Conservation (phyloP, 2,888 invertebrate species). For the Iphiclides podalirius region DNA sequence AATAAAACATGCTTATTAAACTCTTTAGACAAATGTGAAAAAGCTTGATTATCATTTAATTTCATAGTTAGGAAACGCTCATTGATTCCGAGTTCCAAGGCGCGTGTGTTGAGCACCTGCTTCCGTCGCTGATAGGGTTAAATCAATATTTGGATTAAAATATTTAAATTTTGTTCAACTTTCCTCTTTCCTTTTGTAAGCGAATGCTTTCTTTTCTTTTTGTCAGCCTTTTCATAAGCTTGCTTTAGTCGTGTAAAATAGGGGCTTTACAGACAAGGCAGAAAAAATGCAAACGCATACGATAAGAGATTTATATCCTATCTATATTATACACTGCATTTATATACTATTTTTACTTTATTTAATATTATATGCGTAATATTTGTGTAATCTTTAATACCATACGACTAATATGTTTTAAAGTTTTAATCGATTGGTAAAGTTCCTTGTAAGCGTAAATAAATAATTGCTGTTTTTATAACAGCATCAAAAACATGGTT, state of each 20-base stretch:
- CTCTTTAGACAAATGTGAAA: constrained; percentile 69
- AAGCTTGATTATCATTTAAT: constrained; percentile 78
- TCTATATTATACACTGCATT: too few species aligned
- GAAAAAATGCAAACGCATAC: too few species aligned
- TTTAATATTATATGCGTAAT: too few species aligned
- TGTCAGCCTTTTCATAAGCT: neutral
- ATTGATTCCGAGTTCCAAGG: constrained; percentile 60
- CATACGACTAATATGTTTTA: too few species aligned
- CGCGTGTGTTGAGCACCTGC: constrained; percentile 74
- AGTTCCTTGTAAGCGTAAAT: too few species aligned
- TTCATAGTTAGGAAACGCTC: constrained; percentile 75
- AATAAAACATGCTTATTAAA: constrained; percentile 66
- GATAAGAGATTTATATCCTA: too few species aligned
- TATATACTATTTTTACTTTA: too few species aligned
- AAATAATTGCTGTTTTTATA: neutral
- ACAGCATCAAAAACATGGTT: neutral
- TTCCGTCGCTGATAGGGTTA: constrained; percentile 77
- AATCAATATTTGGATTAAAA: constrained; percentile 78
- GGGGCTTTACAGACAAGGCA: too few species aligned
- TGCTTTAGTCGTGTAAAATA: too few species aligned
- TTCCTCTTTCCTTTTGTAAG: constrained; percentile 37
- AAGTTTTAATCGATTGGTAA: too few species aligned
- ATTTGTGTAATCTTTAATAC: too few species aligned
- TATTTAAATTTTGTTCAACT: constrained; percentile 63
- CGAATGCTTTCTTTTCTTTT: constrained; percentile 2